A percentile compares a stretch with the other conserved stretches of the same genome.
phyloP scores from a whole-genome alignment of 2,113 vertebrate species.

The Benitochromis conjunctus region DNA sequence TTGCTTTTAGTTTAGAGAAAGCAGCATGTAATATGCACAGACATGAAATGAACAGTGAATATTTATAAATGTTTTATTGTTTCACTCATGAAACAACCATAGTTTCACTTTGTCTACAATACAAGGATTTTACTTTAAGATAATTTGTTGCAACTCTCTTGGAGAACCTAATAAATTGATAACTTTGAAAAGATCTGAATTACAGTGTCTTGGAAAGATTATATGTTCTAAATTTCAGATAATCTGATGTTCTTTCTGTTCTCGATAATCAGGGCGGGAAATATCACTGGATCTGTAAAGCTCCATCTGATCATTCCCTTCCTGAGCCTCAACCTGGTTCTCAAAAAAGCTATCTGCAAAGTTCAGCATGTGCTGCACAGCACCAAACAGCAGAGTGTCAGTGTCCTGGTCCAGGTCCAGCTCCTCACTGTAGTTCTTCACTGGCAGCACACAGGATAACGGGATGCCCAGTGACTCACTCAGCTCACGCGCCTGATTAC shows the following conservation, averaged over 20 bases:
- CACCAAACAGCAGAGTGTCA: conserved; percentile 60
- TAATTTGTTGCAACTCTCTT: not conserved
- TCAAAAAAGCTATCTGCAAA: conserved; percentile 61
- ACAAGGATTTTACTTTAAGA: not conserved
- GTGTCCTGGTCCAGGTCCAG: conserved; percentile 49
- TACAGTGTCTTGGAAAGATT: not conserved
- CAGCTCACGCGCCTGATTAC: conserved; percentile 52
- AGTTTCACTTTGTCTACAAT: not conserved
- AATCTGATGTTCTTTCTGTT: not conserved
- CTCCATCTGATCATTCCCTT: not conserved
- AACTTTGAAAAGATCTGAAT: not conserved
- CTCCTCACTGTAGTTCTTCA: conserved; percentile 69
- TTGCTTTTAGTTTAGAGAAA: not conserved
- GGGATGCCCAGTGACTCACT: conserved; percentile 58
- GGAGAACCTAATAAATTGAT: not conserved
- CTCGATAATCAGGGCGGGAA: not conserved
- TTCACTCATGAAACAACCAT: not conserved
- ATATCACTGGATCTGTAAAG: not conserved
- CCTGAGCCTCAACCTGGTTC: conserved; percentile 24
- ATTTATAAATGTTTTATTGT: not conserved
- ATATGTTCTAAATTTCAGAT: not conserved
- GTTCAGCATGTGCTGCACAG: conserved; percentile 58
- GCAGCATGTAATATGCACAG: not conserved
- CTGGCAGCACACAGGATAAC: conserved; percentile 50
- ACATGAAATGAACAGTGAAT: not conserved